Conservation (phyloP, 2,888 invertebrate species). For the Digitonthophagus gazella region DNA sequence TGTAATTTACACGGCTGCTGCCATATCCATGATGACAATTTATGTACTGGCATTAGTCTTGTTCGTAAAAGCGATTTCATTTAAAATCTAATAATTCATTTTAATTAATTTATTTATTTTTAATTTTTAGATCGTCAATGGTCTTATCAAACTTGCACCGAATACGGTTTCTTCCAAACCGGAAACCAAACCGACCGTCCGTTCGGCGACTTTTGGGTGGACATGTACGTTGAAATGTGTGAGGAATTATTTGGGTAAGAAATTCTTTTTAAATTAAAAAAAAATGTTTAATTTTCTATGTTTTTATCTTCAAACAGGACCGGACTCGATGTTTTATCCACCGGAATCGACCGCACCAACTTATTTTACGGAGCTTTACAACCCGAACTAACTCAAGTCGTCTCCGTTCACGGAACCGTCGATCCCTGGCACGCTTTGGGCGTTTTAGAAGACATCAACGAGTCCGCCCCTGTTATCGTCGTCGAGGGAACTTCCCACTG, state of each 20-base stretch:
- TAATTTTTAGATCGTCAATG: conserved; percentile 27
- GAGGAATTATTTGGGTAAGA: conserved; percentile 27
- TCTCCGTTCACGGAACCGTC: conserved; percentile 42
- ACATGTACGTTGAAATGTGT: conserved; percentile 26
- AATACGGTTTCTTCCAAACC: conserved; percentile 31
- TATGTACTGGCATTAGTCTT: no score
- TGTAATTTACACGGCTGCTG: no score
- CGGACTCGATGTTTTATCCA: conserved; percentile 21
- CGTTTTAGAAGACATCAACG: conserved; percentile 48
- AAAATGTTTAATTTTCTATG: neutral
- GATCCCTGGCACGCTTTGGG: conserved; percentile 62
- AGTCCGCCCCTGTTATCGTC: conserved; percentile 36
- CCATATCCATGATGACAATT: no score
- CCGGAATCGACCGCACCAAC: conserved; percentile 25
- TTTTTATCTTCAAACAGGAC: conserved; percentile 9
- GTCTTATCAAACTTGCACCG: conserved; percentile 31
- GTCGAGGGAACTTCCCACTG: conserved; percentile 39
- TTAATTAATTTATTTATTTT: neutral
- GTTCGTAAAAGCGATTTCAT: no score
- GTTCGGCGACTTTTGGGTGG: conserved; percentile 25
- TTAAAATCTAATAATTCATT: neutral
- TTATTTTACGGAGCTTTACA: conserved; percentile 23
- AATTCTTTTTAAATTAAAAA: neutral
- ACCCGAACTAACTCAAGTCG: conserved; percentile 24
- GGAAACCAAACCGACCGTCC: conserved; percentile 23